Evolutionary conservation across 2,888 invertebrate genomes (phyloP).

Genomic region (Drosophila koepferae): DNA sequence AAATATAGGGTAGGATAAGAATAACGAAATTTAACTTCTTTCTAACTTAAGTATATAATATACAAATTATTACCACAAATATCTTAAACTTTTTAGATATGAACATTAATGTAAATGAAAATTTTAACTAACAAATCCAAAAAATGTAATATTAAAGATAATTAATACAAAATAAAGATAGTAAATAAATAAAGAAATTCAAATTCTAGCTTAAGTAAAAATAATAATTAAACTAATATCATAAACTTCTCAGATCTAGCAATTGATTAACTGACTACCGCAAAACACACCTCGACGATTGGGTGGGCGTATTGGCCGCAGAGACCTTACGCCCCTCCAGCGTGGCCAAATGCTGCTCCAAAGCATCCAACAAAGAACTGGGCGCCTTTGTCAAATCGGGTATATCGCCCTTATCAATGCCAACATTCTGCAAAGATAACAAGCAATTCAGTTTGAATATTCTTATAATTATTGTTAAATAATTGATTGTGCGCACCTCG

Average conservation of each 20-base stretch:
- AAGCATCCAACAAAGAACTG: slow-evolving; percentile 97
- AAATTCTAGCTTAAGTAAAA: neutral
- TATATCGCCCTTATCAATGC: slow-evolving; percentile 99
- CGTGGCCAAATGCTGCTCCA: slow-evolving; percentile 97
- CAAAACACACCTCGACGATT: slow-evolving; percentile 90
- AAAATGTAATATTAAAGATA: neutral
- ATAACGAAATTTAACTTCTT: too few species aligned
- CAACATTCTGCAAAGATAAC: slow-evolving; percentile 89
- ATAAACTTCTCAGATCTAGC: neutral
- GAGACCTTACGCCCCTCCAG: slow-evolving; percentile 97
- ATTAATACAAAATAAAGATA: neutral
- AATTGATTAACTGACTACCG: slow-evolving; percentile 11
- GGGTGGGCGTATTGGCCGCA: slow-evolving; percentile 94
- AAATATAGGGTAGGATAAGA: neutral
- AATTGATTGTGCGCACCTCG: slow-evolving; percentile 85
- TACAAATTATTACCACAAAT: too few species aligned
- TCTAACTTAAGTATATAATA: neutral
- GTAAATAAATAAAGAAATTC: too few species aligned
- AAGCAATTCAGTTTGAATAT: neutral
- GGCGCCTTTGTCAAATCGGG: slow-evolving; percentile 99
- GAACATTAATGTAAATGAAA: too few species aligned
- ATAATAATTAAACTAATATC: neutral
- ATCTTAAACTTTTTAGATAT: too few species aligned
- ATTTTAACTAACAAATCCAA: neutral
- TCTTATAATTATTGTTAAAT: too few species aligned